These are phyloP conservation scores for Pelmatolapia mariae DNA, from an alignment of 2,113 vertebrate genomes.

Conservation along the genomic window DNA sequence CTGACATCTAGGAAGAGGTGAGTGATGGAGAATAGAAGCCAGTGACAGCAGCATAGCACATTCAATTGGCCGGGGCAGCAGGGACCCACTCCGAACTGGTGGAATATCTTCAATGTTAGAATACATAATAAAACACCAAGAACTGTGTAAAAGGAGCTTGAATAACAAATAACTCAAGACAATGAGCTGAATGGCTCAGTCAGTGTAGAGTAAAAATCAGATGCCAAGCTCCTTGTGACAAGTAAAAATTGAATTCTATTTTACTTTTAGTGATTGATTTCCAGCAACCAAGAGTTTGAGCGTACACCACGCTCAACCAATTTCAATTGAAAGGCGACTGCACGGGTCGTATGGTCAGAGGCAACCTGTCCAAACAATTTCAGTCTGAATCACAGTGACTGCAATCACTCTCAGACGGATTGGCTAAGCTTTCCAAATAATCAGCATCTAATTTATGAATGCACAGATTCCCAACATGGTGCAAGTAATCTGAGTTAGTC, in stretches of 20 bases:
- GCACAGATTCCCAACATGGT: background rate
- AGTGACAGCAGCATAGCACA: background rate
- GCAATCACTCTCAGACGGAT: background rate
- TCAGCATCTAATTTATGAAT: background rate
- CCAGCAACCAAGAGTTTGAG: background rate
- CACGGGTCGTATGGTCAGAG: background rate
- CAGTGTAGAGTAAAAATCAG: background rate
- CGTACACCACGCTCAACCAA: background rate
- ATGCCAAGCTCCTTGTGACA: background rate
- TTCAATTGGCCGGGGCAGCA: background rate
- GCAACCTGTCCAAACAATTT: background rate
- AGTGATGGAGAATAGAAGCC: background rate
- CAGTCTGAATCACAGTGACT: background rate
- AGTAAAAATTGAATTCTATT: background rate
- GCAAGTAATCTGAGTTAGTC: background rate
- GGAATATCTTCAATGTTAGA: background rate
- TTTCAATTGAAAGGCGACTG: background rate
- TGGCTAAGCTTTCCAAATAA: background rate
- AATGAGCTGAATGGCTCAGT: background rate
- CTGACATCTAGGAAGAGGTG: background rate
- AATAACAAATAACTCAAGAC: background rate
- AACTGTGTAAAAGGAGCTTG: background rate
- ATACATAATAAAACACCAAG: background rate
- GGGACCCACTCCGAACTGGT: background rate
- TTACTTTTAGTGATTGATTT: background rate